Conservation (phyloP, 2,888 invertebrate species). For the Caenorhabditis sp. region DNA sequence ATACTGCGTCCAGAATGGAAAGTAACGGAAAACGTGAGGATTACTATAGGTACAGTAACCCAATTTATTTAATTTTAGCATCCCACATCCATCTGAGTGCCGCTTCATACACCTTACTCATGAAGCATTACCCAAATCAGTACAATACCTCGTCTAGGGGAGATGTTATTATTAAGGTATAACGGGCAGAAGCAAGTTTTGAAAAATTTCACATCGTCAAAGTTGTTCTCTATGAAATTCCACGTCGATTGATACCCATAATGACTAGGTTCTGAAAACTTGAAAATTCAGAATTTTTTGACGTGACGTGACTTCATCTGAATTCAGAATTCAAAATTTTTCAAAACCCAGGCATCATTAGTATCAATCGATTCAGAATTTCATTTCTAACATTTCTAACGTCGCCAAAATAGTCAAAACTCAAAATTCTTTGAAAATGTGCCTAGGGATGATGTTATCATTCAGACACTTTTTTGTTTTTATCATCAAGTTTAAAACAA, state of each 20-base stretch:
- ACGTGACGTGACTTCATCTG: too few relatives aligned
- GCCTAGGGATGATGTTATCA: too few relatives aligned
- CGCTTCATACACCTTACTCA: conserved; percentile 72
- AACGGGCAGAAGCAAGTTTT: too few relatives aligned
- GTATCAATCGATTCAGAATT: too few relatives aligned
- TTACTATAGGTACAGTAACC: neutral
- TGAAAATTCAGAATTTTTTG: neutral
- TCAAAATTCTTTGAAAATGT: conserved; percentile 47
- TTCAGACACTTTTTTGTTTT: too few relatives aligned
- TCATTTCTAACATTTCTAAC: too few relatives aligned
- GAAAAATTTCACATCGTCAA: too few relatives aligned
- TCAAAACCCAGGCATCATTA: too few relatives aligned
- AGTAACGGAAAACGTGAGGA: conserved; percentile 78
- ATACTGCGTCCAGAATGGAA: conserved; percentile 81
- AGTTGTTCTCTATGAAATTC: neutral
- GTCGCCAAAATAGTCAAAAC: neutral
- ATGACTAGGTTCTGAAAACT: neutral
- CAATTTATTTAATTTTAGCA: conserved; percentile 51
- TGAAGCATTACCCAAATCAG: conserved; percentile 72
- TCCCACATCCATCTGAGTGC: conserved; percentile 77
- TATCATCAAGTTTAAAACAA: too few relatives aligned
- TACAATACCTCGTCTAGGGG: conserved; percentile 77
- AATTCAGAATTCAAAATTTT: too few relatives aligned
- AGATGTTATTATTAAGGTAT: conserved; percentile 81
- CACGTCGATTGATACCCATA: neutral